Conservation (phyloP, 2,888 invertebrate species). For the Zaprionus obscuricornis region DNA sequence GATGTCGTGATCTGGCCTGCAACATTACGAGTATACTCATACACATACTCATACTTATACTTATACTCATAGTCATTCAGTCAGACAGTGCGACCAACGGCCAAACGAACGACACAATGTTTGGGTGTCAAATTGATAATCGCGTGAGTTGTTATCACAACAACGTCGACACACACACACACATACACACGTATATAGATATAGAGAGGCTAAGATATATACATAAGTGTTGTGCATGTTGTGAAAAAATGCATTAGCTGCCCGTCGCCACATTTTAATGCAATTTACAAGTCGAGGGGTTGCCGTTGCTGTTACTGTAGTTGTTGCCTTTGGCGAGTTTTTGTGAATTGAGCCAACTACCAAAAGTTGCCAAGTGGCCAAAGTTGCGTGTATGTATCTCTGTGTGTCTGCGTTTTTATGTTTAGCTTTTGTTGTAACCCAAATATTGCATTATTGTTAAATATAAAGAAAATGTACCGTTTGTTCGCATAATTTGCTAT, state of each 20-base stretch:
- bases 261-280: slow-evolving; percentile 69
- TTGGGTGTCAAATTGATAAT: slow-evolving; percentile 80
- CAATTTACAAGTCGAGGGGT: slow-evolving; percentile 61
- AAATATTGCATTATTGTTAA: slow-evolving; percentile 61
- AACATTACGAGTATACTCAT: slow-evolving; percentile 37
- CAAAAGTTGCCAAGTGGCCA: no score
- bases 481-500: slow-evolving; percentile 77
- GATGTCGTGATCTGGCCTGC: slow-evolving; percentile 55
- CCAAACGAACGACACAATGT: slow-evolving; percentile 59
- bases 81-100: slow-evolving; percentile 16
- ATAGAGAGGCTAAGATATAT: background rate
- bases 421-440: slow-evolving; percentile 59
- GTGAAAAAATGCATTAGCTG: slow-evolving; percentile 66
- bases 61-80: slow-evolving; percentile 31
- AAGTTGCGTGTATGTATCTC: slow-evolving; percentile 16
- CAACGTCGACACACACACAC: slow-evolving; percentile 48
- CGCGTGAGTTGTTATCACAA: slow-evolving; percentile 80
- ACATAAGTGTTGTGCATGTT: slow-evolving; percentile 36
- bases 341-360: slow-evolving; percentile 35
- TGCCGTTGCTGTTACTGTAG: slow-evolving; percentile 14
- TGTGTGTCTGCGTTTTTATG: slow-evolving; percentile 10
- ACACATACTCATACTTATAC: no score
- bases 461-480: slow-evolving; percentile 69
- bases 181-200: slow-evolving; percentile 12
- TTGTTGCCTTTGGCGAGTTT: slow-evolving; percentile 8